Percentiles rank a stretch among this genome's conserved stretches.
These are phyloP conservation scores for Blastomussa wellsi DNA, from an alignment of 92 coral and sea anemone species.

Conservation along the genomic window DNA sequence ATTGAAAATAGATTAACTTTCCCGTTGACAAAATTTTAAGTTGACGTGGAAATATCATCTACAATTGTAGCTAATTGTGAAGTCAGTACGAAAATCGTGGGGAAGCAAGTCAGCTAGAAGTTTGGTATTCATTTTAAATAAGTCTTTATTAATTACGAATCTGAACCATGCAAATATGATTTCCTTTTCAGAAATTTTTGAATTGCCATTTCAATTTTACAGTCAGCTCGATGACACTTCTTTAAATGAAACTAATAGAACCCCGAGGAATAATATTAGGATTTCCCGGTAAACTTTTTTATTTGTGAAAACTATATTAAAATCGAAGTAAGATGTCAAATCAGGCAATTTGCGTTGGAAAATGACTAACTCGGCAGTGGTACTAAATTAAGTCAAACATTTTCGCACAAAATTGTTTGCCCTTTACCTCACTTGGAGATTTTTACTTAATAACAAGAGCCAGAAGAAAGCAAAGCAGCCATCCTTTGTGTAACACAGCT, in stretches of 20 bases:
- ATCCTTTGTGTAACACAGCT: neutral
- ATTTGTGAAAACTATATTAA: neutral
- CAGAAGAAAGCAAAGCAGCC: neutral
- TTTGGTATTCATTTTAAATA: neutral
- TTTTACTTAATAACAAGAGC: neutral
- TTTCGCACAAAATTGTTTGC: neutral
- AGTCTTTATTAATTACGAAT: neutral
- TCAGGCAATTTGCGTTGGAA: neutral
- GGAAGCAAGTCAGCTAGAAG: neutral
- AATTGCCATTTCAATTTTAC: conserved; percentile 1
- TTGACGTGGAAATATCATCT: neutral
- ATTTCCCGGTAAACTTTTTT: conserved; percentile 1
- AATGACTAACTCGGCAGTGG: neutral
- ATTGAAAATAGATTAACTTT: neutral
- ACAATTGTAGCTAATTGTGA: no score
- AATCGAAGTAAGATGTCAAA: neutral
- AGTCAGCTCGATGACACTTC: conserved; percentile 1
- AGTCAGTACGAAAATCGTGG: neutral
- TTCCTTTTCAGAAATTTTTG: neutral
- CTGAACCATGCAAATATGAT: neutral
- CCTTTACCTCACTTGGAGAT: neutral
- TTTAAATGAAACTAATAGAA: neutral
- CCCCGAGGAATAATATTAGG: neutral
- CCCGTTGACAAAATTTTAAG: neutral
- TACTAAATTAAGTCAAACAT: neutral